Base-by-base conservation (phyloP, 2,888 invertebrate genomes). In the Cephus pulcher region DNA sequence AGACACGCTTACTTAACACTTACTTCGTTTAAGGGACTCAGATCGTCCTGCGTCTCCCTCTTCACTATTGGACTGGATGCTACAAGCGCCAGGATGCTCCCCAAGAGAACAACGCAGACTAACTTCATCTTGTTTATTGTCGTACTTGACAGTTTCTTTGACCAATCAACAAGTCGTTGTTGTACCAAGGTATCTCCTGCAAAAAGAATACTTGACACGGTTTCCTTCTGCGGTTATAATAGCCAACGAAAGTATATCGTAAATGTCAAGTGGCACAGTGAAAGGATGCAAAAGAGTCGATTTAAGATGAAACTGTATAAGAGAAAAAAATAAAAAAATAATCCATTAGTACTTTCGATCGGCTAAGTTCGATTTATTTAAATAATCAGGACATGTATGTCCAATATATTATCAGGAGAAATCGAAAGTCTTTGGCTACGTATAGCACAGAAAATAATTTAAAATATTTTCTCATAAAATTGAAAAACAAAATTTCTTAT, bases 1-100 rank as follows among this genome's bases (percentile, higher is more conserved):
- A 23, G 9, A 56, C 56, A 56, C 56, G 56, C 56, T 56, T 56
- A 56, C 23, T 56, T 23, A 56, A 71, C 15, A 87, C 90, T 91
- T 84, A 91, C 91, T 87, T 91, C 91, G 83, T 91, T 91, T 37
- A 91, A 79, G 9, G 91, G 90, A 77, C 85, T 90, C 77, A 91
- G 84, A 75, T 91, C 90, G 6, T 89, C 86, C 70, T 87, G 87
- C 34, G 86, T 80, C 75, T 88, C 89, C 75, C 88, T 86, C 82
- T 91, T 90, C 75, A 86, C 86, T 75, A 90, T 81, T 2, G 91
- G 90, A 75, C 81, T 83, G 79, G 86, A 85, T 75, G 82, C 81
- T 69, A 83, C 88, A 23, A 88, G 79, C 32, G 56, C 56, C 56
- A 56, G 56, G 30, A 82, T 82, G 30, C 87, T 75, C 69, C 84